phyloP scores from a whole-genome alignment of 2,888 invertebrate species.

The Trachelus stipa region DNA sequence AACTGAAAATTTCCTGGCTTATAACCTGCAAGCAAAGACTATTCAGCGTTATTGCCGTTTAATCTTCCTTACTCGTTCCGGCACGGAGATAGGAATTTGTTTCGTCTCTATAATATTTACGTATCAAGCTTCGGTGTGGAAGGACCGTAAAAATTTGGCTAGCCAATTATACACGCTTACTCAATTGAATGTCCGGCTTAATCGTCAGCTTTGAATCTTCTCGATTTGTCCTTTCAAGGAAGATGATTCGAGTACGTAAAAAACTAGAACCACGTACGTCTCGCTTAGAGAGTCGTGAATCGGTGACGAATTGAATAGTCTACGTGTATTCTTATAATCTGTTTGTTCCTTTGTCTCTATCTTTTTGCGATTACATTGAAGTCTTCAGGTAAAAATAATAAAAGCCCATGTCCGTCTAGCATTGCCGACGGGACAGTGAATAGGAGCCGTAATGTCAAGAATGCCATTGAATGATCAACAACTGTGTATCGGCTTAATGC shows the following conservation, averaged over 20 bases:
- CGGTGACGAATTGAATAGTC: background rate
- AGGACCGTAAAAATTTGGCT: background rate
- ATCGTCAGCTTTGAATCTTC: background rate
- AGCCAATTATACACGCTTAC: background rate
- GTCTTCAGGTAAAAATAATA: background rate
- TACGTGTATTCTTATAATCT: background rate
- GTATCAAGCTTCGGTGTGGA: background rate
- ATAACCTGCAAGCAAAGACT: background rate
- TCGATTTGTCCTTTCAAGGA: background rate
- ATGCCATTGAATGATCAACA: background rate
- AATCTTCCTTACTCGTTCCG: background rate
- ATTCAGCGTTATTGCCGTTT: background rate
- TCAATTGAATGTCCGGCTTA: background rate
- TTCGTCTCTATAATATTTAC: background rate
- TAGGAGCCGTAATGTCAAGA: background rate
- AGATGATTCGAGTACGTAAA: background rate
- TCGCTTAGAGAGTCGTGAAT: conserved; percentile 2
- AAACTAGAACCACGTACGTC: conserved; percentile 22
- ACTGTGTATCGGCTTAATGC: background rate
- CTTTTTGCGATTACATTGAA: background rate
- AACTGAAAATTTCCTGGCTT: background rate
- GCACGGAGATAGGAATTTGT: background rate
- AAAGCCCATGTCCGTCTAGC: background rate
- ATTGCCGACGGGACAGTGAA: background rate
- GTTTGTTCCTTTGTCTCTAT: background rate